These are phyloP conservation scores for Sturmia bella DNA, from an alignment of 2,888 invertebrate species.

Conservation along the genomic window DNA sequence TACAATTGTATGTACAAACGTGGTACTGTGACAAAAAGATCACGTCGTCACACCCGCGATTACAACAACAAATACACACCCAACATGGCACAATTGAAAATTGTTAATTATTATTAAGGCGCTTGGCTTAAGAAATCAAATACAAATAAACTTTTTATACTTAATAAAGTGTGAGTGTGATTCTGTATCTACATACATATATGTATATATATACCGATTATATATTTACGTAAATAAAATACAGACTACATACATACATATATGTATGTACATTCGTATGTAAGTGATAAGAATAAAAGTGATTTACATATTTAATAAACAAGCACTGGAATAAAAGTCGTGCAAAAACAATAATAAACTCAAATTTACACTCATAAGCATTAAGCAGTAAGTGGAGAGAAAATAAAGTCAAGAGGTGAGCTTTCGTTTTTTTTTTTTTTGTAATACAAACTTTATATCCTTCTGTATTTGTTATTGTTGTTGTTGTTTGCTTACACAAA, in stretches of 20 bases:
- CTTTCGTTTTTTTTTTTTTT: too few relatives aligned
- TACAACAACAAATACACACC: constrained; percentile 10
- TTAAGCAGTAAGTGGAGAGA: constrained; percentile 37
- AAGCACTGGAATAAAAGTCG: constrained; percentile 50
- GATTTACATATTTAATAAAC: constrained; percentile 1
- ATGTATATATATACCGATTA: too few relatives aligned
- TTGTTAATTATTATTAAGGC: constrained; percentile 11
- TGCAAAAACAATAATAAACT: constrained; percentile 45
- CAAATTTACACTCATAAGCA: constrained; percentile 62
- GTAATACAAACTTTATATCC: too few relatives aligned
- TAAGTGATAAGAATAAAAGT: not conserved
- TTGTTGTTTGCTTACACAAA: not conserved
- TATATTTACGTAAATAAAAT: not conserved
- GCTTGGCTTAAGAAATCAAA: constrained; percentile 20
- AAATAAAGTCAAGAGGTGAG: constrained; percentile 78
- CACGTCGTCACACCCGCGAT: constrained; percentile 27
- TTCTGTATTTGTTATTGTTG: constrained; percentile 23
- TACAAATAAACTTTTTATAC: constrained; percentile 15
- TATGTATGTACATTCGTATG: not conserved
- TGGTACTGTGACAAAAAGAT: constrained; percentile 27
- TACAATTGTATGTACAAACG: not conserved
- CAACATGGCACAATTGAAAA: constrained; percentile 26
- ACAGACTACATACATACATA: not conserved
- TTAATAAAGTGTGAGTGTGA: constrained; percentile 17
- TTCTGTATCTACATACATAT: constrained; percentile 1